Evolutionary conservation across 2,113 vertebrate species (phyloP).

Genomic region (Petrocephalus zakoni): DNA sequence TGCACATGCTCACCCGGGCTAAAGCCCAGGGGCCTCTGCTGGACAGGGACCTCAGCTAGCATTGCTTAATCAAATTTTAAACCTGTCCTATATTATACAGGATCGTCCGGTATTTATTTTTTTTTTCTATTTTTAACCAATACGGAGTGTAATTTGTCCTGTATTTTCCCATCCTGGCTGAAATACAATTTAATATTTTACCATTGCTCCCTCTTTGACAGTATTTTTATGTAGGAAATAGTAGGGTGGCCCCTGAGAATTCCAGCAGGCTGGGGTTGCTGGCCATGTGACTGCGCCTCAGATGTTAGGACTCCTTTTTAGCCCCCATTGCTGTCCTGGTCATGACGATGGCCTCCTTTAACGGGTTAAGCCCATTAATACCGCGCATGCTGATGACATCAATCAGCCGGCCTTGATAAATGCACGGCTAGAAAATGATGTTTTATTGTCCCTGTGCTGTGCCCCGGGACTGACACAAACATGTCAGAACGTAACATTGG

Average conservation of each 20-base stretch:
- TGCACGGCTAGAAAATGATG: not conserved
- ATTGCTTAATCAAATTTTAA: not conserved
- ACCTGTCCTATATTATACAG: not conserved
- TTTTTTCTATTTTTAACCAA: not conserved
- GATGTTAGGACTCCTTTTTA: not conserved
- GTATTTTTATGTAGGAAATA: not conserved
- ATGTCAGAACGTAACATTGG: not conserved
- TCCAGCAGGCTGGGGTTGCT: not conserved
- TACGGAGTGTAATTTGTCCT: not conserved
- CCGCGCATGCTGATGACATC: not conserved
- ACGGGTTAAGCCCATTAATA: not conserved
- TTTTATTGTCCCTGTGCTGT: not conserved
- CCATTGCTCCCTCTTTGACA: not conserved
- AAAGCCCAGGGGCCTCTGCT: not conserved
- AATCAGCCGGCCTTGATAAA: not conserved
- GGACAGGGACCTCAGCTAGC: not conserved
- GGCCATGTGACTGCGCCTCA: not conserved
- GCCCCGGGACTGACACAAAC: not conserved
- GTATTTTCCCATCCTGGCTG: not conserved
- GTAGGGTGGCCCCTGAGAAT: not conserved
- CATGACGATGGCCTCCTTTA: not conserved
- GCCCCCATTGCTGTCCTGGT: not conserved
- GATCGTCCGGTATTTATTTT: not conserved
- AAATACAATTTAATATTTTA: not conserved
- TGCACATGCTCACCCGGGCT: not conserved